Base-by-base conservation (phyloP, 2,113 vertebrate species). In the Myotis brandtii region DNA sequence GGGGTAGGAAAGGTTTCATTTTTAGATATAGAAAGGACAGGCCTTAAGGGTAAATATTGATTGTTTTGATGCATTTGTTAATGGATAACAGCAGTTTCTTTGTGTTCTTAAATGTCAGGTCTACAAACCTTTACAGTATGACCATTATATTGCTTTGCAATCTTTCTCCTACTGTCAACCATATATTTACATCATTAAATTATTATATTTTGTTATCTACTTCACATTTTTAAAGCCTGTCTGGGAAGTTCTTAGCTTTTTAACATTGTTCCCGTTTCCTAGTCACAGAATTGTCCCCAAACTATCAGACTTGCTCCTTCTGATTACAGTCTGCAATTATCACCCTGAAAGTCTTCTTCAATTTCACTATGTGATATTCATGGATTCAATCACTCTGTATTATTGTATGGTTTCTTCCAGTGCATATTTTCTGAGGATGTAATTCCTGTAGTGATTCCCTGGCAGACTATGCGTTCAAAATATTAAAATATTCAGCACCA, bases 401-500 rank as follows among this genome's bases (percentile, higher is more conserved):
- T 72, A 89, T 83, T 46, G 43, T 59, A 86, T 43, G 10, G 12
- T 69, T 91, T 87, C 64, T 87, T 56, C 64, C 20, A 46, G 52
- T 43, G 27, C 32, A 21, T 81, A 52, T 91, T 96, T 86, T 72
- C 50, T 43, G 18, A 46, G 20, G 12, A 6, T 69, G 23, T 73
- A 62, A 93, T 91, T 86, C 72, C 87, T 67, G 16, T 88, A 85
- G 79, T 80, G 18, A 43, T 84, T 93, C 87, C 43, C 93, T 91
- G 37, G 64, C 18, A 81, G 21, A 34, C 20, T 59, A 30, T 69
- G 32, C 59, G 54, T 73, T 83, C 27, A n/a, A 56, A 89, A n/a
- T 80, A 52, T 64, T 79, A 56, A 95, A 91, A n/a, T 80, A 52
- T 54, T 79, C 43, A 56, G 43, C 46, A 34, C 11, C 27, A 25